Base-by-base conservation (phyloP, 2,113 vertebrate species). In the Bos indicus region DNA sequence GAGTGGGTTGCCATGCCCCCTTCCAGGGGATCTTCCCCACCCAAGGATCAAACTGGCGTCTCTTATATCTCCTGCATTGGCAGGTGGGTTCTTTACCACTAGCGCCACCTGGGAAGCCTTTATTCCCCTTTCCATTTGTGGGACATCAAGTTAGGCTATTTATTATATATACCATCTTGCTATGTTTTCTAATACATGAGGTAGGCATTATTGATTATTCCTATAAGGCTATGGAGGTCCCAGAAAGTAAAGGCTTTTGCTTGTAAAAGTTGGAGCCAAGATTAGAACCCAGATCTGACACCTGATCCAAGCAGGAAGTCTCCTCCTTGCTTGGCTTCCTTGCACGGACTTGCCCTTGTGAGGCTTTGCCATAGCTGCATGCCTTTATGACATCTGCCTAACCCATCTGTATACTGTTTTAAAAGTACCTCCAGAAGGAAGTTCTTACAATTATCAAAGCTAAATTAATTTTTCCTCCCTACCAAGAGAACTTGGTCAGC, bases 321-420 rank as follows among this genome's bases (percentile, higher is more conserved):
- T 78, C 30, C 56, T 81, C 74, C 57, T 85, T 48, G 81, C 26
- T 51, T 54, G 30, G 33, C 81, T 56, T 56, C 33, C 81, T 83
- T n/a, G 1, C 46, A 19, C 0, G 13, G n/a, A 3, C 54, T n/a
- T 23, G 4, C 11, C 9, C 40, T 4, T 3, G 1, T 9, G 21
- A 13, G 11, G 7, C 26, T 23, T 46, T 33, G 30, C 40, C 15
- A 84, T 23, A 46, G 36, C 9, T 26, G 36, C 48, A 60, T 2
- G 4, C 6, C 4, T 14, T 88, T n/a, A 4, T 33, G 13, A 30
- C 59, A 88, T 15, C 33, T n/a, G 62, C 60, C 46, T 91, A 60
- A 52, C 25, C 81, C 33, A 43, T 46, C 30, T 23, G 23, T 71
- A 64, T 48, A 36, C n/a, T 56, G 25, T 62, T 83, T 92, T 87